Evolutionary conservation across 2,113 vertebrate species (phyloP).

Genomic region (Stomatorhinus ivindoensis): DNA sequence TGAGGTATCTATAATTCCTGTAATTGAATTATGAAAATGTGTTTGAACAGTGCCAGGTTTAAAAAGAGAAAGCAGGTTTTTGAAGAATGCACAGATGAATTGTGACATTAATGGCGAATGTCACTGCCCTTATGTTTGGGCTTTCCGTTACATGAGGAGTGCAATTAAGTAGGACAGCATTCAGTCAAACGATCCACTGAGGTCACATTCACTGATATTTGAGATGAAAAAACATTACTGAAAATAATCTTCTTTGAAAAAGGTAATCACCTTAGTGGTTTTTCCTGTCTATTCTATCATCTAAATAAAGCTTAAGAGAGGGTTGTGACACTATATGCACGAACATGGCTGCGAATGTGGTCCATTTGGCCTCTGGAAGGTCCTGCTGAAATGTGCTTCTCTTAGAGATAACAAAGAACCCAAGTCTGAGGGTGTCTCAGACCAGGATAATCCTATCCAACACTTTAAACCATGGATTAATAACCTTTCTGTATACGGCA

Average conservation of each 20-base stretch:
- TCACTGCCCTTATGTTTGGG: not conserved
- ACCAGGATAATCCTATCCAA: not conserved
- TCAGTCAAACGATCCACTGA: not conserved
- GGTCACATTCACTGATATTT: not conserved
- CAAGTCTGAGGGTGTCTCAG: not conserved
- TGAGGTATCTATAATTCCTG: not conserved
- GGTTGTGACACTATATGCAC: not conserved
- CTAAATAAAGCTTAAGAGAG: not conserved
- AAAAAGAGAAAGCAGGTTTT: not conserved
- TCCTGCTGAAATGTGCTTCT: not conserved
- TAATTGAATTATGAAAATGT: not conserved
- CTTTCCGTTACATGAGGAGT: not conserved
- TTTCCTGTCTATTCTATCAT: not conserved
- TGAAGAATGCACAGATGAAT: not conserved
- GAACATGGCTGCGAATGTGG: not conserved
- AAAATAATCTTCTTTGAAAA: constrained; percentile 9
- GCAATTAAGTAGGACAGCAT: not conserved
- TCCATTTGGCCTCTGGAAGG: not conserved
- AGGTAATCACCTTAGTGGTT: not conserved
- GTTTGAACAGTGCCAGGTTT: not conserved
- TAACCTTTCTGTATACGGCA: not conserved
- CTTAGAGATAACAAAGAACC: not conserved
- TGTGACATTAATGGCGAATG: not conserved
- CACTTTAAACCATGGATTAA: not conserved
- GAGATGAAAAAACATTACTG: not conserved